Base-by-base conservation (phyloP, 1,140 invertebrate genomes). In the Linepithema humile region DNA sequence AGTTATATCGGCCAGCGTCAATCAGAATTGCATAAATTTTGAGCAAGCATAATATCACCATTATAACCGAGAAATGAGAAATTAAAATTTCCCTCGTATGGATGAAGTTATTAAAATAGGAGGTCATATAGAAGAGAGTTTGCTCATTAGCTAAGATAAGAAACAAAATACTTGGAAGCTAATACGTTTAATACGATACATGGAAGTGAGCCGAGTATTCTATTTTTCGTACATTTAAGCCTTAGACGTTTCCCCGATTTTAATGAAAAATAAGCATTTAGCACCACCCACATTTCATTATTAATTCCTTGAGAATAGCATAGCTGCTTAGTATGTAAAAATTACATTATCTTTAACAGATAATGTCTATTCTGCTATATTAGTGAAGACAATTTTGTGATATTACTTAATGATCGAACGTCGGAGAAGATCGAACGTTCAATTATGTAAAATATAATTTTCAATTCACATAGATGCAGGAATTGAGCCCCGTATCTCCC, bases 191-290 rank as follows among this genome's bases (percentile, higher is more conserved):
- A 80, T 80, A 80, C 38, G 43, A 80, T 53, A 67, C 57, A 80
- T 53, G 64, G 64, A 70, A 43, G 64, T 70, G 75, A 78, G 48
- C 75, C 35, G 35, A 77, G 64, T 69, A 80, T 80, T 80, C 75
- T 82, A 82, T 82, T 82, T 82, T 82, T 82, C 78, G 53, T 82
- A 82, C 70, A 59, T 60, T 82, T 72, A 74, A 73, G 70, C 78
- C 69, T 82, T 82, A 82, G 78, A 43, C 70, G 20, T 80, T 70
- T 70, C 35, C 65, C 75, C 64, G 70, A 50, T 70, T 80, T 80
- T 55, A 80, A 80, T 20, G 38, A 23, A 57, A 69, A 43, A 55
- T 80, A 70, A 80, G 48, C 48, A 80, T 57, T 57, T 70, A 80
- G 64, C 64, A 55, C 17, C 48, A 77, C 29, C n/a, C 40, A 32